Base-by-base conservation (phyloP, 2,797 vertebrate genomes). In the Macropodus opercularis region DNA sequence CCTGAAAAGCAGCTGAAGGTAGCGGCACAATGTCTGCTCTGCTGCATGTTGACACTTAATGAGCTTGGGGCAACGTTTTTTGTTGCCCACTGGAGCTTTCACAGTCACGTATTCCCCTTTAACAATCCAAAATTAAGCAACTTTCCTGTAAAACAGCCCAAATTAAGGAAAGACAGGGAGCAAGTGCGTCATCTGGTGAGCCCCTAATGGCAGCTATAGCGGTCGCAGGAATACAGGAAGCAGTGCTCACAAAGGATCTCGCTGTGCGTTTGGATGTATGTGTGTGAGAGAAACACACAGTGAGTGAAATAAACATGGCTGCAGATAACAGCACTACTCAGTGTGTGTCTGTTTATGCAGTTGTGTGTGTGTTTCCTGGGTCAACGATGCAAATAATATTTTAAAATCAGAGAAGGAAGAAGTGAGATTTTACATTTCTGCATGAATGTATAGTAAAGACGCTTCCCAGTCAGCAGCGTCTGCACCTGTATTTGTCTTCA, bases 71-170 rank as follows among this genome's bases (percentile, higher is more conserved):
- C 60, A 69, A 71, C 35, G 8, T 31, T 64, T 79, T 75, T 72
- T 70, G 77, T 72, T 75, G 62, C 62, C 70, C 59, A 58, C 42
- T 23, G 18, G 54, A 68, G 48, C 29, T 48, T 67, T 75, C 59
- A 69, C 49, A 66, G 68, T 78, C 79, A 84, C 57, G 43, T 50
- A 72, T 75, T 79, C 61, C 70, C 47, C 72, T 68, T 77, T 75
- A 75, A 74, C 50, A 47, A 71, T 84, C 72, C 82, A 78, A 82
- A 80, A 77, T 75, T 65, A 78, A 83, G 69, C 75, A 72, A 82
- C 60, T 77, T 88, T 87, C 85, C 80, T 87, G 81, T 89, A 84
- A 87, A 77, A 58, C 8, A 46, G 68, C 42, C 71, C 63, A 69
- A 77, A 77, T 85, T 71, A 67, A 72, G 31, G 31, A 10, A 14